A percentile compares a stretch with the other conserved stretches of the same genome.
Conservation (phyloP, 2,888 invertebrate species). For the Dynastes hyllus region DNA sequence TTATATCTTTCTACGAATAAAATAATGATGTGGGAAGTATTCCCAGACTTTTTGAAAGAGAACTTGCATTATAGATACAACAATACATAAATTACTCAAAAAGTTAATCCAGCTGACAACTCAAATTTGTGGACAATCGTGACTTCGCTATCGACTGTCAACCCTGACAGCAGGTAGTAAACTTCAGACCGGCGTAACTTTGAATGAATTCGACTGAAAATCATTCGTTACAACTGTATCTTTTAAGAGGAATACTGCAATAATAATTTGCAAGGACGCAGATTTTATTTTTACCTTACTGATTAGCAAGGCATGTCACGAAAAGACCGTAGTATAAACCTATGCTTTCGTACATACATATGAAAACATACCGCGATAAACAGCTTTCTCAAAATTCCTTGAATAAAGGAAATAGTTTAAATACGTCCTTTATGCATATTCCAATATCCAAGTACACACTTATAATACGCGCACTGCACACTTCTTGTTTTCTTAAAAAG, state of each 20-base stretch:
- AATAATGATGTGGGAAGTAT: neutral
- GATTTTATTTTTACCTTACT: neutral
- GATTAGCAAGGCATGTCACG: slow-evolving; percentile 26
- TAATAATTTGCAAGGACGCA: neutral
- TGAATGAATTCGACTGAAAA: neutral
- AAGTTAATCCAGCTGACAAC: slow-evolving; percentile 12
- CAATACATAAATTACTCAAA: slow-evolving; percentile 13
- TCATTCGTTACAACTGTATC: slow-evolving; percentile 8
- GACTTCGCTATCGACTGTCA: slow-evolving; percentile 12
- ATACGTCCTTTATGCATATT: neutral
- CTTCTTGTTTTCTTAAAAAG: neutral
- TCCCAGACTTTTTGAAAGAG: neutral
- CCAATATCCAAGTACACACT: neutral
- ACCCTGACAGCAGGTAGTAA: slow-evolving; percentile 22
- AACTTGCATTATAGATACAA: neutral
- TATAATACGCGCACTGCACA: neutral
- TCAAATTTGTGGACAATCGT: slow-evolving; percentile 1
- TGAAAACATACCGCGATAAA: slow-evolving; percentile 1
- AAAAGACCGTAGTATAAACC: neutral
- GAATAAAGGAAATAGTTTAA: slow-evolving; percentile 33
- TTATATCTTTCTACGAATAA: too few relatives aligned
- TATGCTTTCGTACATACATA: neutral
- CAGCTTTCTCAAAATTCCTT: slow-evolving; percentile 23
- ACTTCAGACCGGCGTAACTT: neutral
- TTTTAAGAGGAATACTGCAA: neutral